Evolutionary conservation across 2,113 vertebrate species (phyloP).

Genomic region (Oncorhynchus tshawytscha): DNA sequence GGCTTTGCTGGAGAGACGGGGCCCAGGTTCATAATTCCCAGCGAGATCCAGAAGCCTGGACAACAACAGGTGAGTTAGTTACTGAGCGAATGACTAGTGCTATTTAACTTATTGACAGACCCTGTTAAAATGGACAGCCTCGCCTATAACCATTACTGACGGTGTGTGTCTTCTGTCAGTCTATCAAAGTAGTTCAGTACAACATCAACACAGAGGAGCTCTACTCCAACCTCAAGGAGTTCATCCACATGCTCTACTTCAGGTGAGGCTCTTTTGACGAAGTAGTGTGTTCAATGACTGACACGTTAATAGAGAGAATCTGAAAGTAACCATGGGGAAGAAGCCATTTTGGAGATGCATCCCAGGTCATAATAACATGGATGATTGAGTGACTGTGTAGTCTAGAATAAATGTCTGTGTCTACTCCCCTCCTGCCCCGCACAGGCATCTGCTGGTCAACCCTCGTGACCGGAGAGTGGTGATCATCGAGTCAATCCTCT

Average conservation of each 20-base stretch:
- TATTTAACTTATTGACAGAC: too few relatives aligned
- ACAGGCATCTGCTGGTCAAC: conserved; percentile 94
- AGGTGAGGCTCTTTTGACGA: conserved; percentile 72
- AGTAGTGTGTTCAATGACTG: background rate
- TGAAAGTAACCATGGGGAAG: too few relatives aligned
- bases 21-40: conserved; percentile 96
- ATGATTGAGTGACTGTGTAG: too few relatives aligned
- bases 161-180: conserved; percentile 66
- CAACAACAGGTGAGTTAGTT: conserved; percentile 76
- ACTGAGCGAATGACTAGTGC: background rate
- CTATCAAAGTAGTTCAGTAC: conserved; percentile 90
- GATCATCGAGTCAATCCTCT: conserved; percentile 92
- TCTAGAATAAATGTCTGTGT: background rate
- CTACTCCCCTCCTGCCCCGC: background rate
- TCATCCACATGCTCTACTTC: conserved; percentile 97
- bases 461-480: conserved; percentile 96
- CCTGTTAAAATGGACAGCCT: background rate
- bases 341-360: too few relatives aligned
- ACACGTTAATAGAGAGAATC: too few relatives aligned
- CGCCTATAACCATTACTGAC: conserved; percentile 18
- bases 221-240: conserved; percentile 94
- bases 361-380: too few relatives aligned
- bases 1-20: conserved; percentile 98
- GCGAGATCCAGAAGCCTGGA: conserved; percentile 88
- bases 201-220: conserved; percentile 98